These are phyloP conservation scores for Oscheius sp. DNA, from an alignment of 1,140 invertebrate genomes.

Conservation along the genomic window DNA sequence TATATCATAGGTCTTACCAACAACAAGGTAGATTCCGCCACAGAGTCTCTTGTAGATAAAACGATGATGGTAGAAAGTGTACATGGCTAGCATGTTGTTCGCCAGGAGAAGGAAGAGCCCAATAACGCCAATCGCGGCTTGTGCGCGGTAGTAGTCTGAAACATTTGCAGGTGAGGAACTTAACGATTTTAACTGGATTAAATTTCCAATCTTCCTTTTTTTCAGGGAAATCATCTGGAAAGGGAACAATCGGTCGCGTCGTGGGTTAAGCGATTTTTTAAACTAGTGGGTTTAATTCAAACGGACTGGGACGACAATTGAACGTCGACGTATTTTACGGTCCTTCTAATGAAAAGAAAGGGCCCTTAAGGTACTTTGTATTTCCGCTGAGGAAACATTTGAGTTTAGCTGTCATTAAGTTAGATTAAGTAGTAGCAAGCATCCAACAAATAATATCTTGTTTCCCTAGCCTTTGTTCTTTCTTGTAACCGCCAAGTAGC, in stretches of 20 bases:
- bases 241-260: no score
- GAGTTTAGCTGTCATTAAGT: no score
- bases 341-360: no score
- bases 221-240: background rate
- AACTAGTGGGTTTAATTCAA: background rate
- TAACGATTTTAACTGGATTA: background rate
- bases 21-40: constrained; percentile 46
- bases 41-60: constrained; percentile 54
- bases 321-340: background rate
- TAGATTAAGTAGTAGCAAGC: no score
- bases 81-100: constrained; percentile 50
- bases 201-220: background rate
- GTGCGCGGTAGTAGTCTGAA: constrained; percentile 55
- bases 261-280: no score
- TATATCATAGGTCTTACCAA: constrained; percentile 37
- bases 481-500: no score
- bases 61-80: constrained; percentile 53
- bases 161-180: background rate
- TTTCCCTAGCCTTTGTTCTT: no score
- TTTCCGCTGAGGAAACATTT: no score
- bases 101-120: constrained; percentile 45
- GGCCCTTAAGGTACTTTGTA: no score
- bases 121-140: constrained; percentile 54
- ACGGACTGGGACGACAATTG: background rate
- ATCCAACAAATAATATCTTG: no score